A percentile compares a stretch with the other conserved stretches of the same genome.
These are phyloP conservation scores for Xiphias gladius DNA, from an alignment of 2,113 vertebrate genomes.

Conservation along the genomic window DNA sequence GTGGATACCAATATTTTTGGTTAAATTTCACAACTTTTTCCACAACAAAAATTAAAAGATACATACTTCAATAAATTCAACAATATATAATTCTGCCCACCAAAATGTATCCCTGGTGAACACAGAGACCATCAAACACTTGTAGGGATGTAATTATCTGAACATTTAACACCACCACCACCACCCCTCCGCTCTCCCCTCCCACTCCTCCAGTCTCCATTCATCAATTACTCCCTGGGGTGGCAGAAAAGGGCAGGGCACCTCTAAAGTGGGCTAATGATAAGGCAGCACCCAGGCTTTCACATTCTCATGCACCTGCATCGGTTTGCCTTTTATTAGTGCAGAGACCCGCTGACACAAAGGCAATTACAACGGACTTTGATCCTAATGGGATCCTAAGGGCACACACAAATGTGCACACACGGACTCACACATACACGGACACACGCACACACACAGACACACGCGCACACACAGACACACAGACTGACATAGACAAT, in stretches of 20 bases:
- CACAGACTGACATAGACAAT: neutral
- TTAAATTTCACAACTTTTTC: neutral
- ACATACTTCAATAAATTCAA: no score
- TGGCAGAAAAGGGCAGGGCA: conserved; percentile 74
- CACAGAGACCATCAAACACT: conserved; percentile 65
- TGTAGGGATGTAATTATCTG: conserved; percentile 73
- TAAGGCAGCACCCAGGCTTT: conserved; percentile 62
- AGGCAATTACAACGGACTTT: conserved; percentile 76
- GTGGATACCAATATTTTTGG: neutral
- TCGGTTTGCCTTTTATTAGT: conserved; percentile 71
- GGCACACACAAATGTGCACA: conserved; percentile 37
- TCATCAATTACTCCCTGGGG: conserved; percentile 74
- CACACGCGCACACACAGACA: neutral
- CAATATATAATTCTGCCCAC: no score
- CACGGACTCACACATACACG: conserved; percentile 4
- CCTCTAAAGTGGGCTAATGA: conserved; percentile 75
- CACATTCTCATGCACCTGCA: conserved; percentile 69
- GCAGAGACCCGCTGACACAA: conserved; percentile 73
- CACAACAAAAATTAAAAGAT: neutral
- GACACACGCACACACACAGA: neutral
- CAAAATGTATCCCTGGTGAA: no score
- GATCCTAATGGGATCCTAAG: conserved; percentile 69
- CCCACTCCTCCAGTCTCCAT: conserved; percentile 43
- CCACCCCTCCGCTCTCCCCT: conserved; percentile 32
- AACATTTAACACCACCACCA: conserved; percentile 56